Evolutionary conservation across 2,113 vertebrate species (phyloP).

Genomic region (Atractosteus spatula): DNA sequence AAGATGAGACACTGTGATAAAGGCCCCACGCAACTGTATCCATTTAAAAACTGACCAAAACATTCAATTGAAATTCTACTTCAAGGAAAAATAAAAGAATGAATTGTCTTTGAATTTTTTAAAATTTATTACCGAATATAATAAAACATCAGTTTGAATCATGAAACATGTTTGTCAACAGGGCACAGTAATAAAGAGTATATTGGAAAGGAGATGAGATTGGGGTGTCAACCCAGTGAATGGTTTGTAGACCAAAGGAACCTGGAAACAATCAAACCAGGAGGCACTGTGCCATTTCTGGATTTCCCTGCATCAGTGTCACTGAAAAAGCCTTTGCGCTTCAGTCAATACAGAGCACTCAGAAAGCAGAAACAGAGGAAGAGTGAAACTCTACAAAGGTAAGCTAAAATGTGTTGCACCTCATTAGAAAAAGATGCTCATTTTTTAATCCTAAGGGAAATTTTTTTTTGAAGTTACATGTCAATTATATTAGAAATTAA

Average conservation of each 20-base stretch:
- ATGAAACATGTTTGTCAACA: not conserved
- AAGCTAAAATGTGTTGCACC: not conserved
- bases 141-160: too few relatives aligned
- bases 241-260: not conserved
- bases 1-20: too few relatives aligned
- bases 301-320: not conserved
- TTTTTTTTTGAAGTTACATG: too few relatives aligned
- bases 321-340: not conserved
- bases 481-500: too few relatives aligned
- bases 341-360: not conserved
- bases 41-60: too few relatives aligned
- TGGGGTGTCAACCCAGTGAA: not conserved
- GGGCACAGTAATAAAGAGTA: not conserved
- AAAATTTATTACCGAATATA: too few relatives aligned
- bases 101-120: too few relatives aligned
- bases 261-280: not conserved
- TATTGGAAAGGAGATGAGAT: not conserved
- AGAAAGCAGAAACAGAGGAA: not conserved
- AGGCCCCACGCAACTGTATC: too few relatives aligned
- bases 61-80: too few relatives aligned
- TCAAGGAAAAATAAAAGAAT: too few relatives aligned
- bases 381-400: not conserved
- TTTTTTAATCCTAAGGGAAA: not conserved
- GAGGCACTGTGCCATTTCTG: not conserved
- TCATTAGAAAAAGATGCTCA: not conserved